Evolutionary conservation across 2,113 vertebrate genomes (phyloP).

Genomic region (Elanus axillaris): DNA sequence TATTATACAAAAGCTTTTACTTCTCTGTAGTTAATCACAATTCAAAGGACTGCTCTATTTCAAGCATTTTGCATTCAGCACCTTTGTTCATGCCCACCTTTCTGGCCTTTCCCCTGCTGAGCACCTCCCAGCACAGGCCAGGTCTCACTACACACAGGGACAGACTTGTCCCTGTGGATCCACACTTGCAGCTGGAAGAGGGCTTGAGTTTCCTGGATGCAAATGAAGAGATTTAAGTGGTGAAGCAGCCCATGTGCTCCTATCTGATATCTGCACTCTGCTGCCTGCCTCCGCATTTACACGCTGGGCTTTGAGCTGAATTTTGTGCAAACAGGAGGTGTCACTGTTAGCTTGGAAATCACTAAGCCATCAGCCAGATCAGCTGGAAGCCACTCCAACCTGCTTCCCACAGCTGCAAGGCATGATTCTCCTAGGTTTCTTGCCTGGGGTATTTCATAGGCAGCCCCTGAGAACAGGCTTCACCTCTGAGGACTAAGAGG

Average conservation of each 20-base stretch:
- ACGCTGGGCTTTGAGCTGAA: accelerated
- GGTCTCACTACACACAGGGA: neutral
- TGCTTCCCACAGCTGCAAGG: neutral
- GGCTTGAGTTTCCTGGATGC: neutral
- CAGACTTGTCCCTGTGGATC: neutral
- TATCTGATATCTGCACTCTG: neutral
- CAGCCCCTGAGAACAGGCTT: neutral
- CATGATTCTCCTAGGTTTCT: too few species aligned
- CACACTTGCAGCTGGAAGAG: neutral
- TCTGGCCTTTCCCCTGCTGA: neutral
- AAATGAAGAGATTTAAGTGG: neutral
- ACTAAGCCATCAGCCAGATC: neutral
- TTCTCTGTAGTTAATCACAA: neutral
- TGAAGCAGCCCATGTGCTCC: neutral
- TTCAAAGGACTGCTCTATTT: neutral
- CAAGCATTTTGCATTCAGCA: neutral
- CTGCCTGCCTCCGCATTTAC: neutral
- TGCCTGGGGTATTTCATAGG: neutral
- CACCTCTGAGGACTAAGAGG: neutral
- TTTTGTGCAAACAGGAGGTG: constrained; percentile 12
- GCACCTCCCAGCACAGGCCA: neutral
- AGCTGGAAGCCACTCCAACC: neutral
- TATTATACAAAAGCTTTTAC: neutral
- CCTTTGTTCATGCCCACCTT: neutral
- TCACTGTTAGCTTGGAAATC: constrained; percentile 31